Conservation (phyloP, 2,797 vertebrate genomes). For the Aplochiton taeniatus region DNA sequence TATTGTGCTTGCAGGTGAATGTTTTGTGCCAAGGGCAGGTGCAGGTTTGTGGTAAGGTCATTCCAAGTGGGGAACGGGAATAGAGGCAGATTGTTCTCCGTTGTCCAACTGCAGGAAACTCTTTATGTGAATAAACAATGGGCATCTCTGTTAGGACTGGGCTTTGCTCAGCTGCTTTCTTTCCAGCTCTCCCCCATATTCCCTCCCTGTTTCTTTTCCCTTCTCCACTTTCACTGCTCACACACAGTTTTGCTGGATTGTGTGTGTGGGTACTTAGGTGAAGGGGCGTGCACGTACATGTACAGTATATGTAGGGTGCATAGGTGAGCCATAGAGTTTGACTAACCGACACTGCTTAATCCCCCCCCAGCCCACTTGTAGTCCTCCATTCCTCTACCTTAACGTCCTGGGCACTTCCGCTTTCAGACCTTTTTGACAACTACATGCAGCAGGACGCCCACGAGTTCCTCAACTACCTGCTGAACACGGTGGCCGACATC, state of each 20-base stretch:
- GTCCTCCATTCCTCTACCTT: neutral
- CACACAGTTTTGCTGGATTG: slow-evolving; percentile 32
- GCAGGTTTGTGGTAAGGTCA: slow-evolving; percentile 58
- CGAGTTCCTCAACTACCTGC: slow-evolving; percentile 97
- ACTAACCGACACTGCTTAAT: too few species aligned
- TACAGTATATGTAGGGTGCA: too few species aligned
- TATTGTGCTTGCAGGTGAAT: slow-evolving; percentile 31
- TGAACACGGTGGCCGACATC: slow-evolving; percentile 97
- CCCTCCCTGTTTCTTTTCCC: slow-evolving; percentile 3
- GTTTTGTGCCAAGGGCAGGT: slow-evolving; percentile 55
- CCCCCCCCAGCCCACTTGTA: neutral
- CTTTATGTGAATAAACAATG: slow-evolving; percentile 72
- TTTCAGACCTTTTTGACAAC: slow-evolving; percentile 95
- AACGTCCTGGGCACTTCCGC: slow-evolving; percentile 10
- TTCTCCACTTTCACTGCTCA: slow-evolving; percentile 44
- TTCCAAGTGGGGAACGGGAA: slow-evolving; percentile 42
- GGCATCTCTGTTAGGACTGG: slow-evolving; percentile 60
- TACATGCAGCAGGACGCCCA: slow-evolving; percentile 99
- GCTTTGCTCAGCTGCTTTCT: slow-evolving; percentile 53
- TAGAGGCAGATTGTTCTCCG: slow-evolving; percentile 69
- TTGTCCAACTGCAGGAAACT: slow-evolving; percentile 59
- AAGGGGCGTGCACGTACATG: too few species aligned
- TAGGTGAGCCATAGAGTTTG: too few species aligned
- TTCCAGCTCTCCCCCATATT: slow-evolving; percentile 22
- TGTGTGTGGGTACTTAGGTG: too few species aligned